These are phyloP conservation scores for Microtus pennsylvanicus DNA, from an alignment of 2,113 vertebrate species.

Conservation along the genomic window DNA sequence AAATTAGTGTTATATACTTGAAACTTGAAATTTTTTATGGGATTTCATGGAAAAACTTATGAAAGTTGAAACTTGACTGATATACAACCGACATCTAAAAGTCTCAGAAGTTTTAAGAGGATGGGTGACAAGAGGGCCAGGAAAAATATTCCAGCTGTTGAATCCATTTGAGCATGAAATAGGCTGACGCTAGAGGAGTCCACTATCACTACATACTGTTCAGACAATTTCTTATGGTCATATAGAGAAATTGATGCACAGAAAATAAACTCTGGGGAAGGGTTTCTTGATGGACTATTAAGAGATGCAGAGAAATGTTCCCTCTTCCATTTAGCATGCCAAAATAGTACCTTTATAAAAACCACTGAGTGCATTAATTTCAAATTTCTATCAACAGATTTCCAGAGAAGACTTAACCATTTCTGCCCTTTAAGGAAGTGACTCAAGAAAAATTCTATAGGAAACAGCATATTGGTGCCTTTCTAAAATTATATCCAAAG, in stretches of 20 bases:
- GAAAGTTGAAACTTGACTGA: background rate
- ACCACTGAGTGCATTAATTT: background rate
- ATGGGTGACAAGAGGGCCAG: background rate
- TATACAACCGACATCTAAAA: background rate
- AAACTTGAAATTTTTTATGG: background rate
- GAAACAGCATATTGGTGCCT: background rate
- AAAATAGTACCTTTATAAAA: constrained; percentile 22
- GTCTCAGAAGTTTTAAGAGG: background rate
- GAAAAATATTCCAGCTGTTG: background rate
- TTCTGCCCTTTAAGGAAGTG: background rate
- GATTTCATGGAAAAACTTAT: background rate
- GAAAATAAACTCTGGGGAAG: constrained; percentile 14
- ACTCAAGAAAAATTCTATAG: background rate
- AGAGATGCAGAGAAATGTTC: background rate
- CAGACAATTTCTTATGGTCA: background rate
- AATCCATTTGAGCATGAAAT: constrained; percentile 34
- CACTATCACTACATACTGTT: background rate
- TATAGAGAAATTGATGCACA: background rate
- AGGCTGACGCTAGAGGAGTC: background rate
- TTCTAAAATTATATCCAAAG: background rate
- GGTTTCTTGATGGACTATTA: background rate
- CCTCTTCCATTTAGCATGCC: background rate
- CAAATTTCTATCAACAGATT: background rate
- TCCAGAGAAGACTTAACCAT: background rate
- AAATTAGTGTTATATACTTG: background rate